These are phyloP conservation scores for Aricia agestis DNA, from an alignment of 1,140 invertebrate genomes.

Conservation along the genomic window DNA sequence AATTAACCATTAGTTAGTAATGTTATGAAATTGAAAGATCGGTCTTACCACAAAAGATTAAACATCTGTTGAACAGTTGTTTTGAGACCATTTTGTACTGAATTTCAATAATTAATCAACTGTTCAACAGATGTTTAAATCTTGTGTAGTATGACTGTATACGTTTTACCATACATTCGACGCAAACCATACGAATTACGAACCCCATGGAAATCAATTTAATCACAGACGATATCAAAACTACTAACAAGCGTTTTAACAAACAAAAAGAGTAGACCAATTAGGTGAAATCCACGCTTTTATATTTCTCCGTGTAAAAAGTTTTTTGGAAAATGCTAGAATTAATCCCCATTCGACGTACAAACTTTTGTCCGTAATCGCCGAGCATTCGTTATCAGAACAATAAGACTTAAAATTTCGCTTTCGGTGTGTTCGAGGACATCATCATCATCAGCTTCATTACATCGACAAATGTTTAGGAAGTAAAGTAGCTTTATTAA, in stretches of 20 bases:
- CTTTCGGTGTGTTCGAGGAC: not conserved
- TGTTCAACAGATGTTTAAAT: too few relatives aligned
- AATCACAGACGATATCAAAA: not conserved
- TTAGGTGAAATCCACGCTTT: constrained; percentile 8
- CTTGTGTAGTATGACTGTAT: too few relatives aligned
- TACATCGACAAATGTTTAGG: too few relatives aligned
- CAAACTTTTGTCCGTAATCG: constrained; percentile 28
- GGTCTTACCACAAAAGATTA: too few relatives aligned
- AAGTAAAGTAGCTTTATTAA: too few relatives aligned
- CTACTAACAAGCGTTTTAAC: constrained; percentile 13
- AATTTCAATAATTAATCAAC: too few relatives aligned
- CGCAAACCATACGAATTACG: not conserved
- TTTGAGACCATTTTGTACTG: too few relatives aligned
- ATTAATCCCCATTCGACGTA: constrained; percentile 25
- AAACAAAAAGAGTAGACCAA: constrained; percentile 7
- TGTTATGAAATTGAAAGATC: too few relatives aligned
- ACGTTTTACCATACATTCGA: not conserved
- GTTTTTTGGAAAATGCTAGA: constrained; percentile 18
- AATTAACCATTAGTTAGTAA: too few relatives aligned
- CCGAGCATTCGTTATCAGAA: constrained; percentile 26
- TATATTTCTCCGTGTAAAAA: constrained; percentile 17
- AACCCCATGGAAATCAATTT: not conserved
- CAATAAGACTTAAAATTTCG: constrained; percentile 26
- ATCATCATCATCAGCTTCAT: too few relatives aligned
- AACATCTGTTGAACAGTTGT: too few relatives aligned